Conservation (phyloP, 2,888 invertebrate genomes). For the Furcula furcula region DNA sequence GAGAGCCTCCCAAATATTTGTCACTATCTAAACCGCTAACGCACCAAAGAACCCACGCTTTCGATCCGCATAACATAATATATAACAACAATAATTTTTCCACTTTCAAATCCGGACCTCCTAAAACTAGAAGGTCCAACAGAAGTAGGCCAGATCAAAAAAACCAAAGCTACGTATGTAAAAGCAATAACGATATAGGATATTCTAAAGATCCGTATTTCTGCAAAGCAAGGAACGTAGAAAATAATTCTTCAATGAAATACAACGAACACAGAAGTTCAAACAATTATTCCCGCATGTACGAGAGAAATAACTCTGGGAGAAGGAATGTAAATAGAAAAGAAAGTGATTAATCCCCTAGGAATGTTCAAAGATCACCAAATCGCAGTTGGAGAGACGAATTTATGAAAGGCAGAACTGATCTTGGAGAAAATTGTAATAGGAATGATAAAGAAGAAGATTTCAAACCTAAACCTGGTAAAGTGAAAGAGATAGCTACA, state of each 20-base stretch:
- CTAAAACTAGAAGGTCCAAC: constrained; percentile 56
- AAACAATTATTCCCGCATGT: constrained; percentile 49
- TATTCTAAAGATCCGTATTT: constrained; percentile 68
- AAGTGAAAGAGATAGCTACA: constrained; percentile 72
- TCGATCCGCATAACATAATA: constrained; percentile 58
- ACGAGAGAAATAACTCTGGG: constrained; percentile 58
- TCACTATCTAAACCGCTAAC: constrained; percentile 77
- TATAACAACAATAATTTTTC: too few relatives aligned
- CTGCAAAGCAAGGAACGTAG: constrained; percentile 42
- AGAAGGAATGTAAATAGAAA: constrained; percentile 33
- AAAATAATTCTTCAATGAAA: constrained; percentile 31
- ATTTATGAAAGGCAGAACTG: constrained; percentile 42
- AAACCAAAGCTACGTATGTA: constrained; percentile 49
- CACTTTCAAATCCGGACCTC: constrained; percentile 57
- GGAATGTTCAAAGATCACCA: constrained; percentile 37
- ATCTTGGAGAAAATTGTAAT: constrained; percentile 21
- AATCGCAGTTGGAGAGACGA: too few relatives aligned
- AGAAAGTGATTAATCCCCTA: constrained; percentile 43
- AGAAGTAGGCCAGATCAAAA: constrained; percentile 46
- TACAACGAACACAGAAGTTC: constrained; percentile 50
- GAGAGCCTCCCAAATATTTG: constrained; percentile 77
- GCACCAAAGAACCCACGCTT: constrained; percentile 76
- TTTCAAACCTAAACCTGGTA: constrained; percentile 61
- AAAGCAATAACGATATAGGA: constrained; percentile 67
- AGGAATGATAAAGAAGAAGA: constrained; percentile 32